phyloP scores from a whole-genome alignment of 2,888 invertebrate genomes.

The Melinopterus prodromus region DNA sequence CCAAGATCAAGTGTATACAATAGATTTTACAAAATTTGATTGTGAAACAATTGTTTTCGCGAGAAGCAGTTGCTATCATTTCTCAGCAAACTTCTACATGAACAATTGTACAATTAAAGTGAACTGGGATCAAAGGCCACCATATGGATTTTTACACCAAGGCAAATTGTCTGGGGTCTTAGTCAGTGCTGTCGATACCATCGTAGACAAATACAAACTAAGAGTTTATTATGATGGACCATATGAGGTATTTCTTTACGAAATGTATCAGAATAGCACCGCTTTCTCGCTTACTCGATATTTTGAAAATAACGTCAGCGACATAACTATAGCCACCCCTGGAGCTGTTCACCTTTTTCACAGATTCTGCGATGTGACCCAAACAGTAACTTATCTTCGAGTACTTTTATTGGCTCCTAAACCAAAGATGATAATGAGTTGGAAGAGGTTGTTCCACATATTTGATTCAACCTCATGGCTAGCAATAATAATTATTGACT shows the following conservation, averaged over 20 bases:
- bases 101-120: neutral
- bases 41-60: neutral
- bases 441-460: neutral
- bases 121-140: neutral
- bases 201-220: neutral
- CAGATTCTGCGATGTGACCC: neutral
- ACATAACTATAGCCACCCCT: neutral
- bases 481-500: neutral
- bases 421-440: neutral
- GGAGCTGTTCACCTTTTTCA: neutral
- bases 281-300: neutral
- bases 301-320: neutral
- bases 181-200: neutral
- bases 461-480: neutral
- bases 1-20: neutral
- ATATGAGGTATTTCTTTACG: neutral
- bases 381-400: neutral
- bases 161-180: neutral
- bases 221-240: neutral
- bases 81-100: neutral
- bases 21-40: neutral
- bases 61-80: neutral
- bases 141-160: neutral
- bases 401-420: neutral
- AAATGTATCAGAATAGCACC: neutral